Base-by-base conservation (phyloP, 1,140 invertebrate genomes). In the Schmidtea mediterranea region DNA sequence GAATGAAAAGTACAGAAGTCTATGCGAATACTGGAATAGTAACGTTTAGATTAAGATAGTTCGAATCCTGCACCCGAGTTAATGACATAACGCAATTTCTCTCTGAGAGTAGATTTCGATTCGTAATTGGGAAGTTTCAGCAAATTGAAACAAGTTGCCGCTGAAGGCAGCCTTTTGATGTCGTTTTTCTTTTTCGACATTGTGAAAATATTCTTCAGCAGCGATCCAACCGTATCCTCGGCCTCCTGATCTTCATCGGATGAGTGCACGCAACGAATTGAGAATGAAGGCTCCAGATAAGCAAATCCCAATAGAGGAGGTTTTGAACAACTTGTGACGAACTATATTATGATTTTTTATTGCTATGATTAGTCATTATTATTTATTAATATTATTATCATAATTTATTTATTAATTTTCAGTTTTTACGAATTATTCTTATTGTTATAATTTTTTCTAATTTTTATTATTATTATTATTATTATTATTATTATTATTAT, bases 91-190 rank as follows among this genome's bases (percentile, higher is more conserved):
- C 84, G 73, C 1, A 98, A 66, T 69, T 98, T 98, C 53, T 97
- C 89, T 21, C 82, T 69, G 9, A 98, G 66, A 1, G 83, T 89
- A 54, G 78, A 78, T 59, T 89, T 84, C 62, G 87, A 89, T 60
- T 89, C 83, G 63, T 98, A 98, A 66, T 97, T 97, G 47, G 92
- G 92, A 55, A 98, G 69, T 63, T 97, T 98, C 12, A 98, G 72
- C 22, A 98, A 72, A 69, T 98, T 98, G 66, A 98, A 98, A 62
- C 92, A 98, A 0, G 92, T 98, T 0, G 90, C 97, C 0, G 87
- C 90, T 0, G 92, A 95, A 21, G 90, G 92, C 32, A 98, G 72
- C 24, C 90, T 73, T 61, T 87, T 82, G 43, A 87, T 76, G 0
- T 89, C 84, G 67, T 94, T 86, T 59, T 82, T 82, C 59, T 86